Percentiles rank a stretch among this genome's conserved stretches.
Evolutionary conservation across 1,140 invertebrate species (phyloP).

Genomic region (Tetramorium parvispinum): DNA sequence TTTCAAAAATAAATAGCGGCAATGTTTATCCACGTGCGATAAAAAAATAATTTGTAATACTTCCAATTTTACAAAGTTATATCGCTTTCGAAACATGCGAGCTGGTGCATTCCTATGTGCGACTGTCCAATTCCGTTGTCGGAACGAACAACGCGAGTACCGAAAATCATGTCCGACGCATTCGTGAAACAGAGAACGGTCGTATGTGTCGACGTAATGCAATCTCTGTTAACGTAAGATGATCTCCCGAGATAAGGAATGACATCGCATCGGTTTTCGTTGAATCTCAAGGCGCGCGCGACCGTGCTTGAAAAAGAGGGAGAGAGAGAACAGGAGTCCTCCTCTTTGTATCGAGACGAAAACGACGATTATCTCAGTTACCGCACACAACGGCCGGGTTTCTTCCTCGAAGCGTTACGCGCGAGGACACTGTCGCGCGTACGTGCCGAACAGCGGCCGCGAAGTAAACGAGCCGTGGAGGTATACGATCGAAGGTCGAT

Average conservation of each 20-base stretch:
- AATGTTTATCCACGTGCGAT: not conserved
- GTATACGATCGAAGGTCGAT: slow-evolving; percentile 26
- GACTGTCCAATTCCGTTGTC: not conserved
- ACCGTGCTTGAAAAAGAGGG: not conserved
- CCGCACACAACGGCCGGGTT: not conserved
- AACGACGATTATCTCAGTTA: slow-evolving; percentile 40
- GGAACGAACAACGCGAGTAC: not conserved
- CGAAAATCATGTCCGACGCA: slow-evolving; percentile 10
- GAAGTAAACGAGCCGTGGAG: slow-evolving; percentile 33
- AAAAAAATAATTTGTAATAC: not conserved
- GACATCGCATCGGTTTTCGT: slow-evolving; percentile 45
- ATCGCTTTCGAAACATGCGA: not conserved
- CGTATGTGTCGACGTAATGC: slow-evolving; percentile 13
- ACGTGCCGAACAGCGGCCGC: slow-evolving; percentile 10
- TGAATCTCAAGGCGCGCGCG: slow-evolving; percentile 15
- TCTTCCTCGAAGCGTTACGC: slow-evolving; percentile 33
- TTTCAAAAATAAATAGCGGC: not conserved
- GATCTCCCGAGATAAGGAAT: slow-evolving; percentile 34
- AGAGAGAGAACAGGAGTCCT: not conserved
- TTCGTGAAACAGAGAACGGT: not conserved
- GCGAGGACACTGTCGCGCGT: slow-evolving; percentile 5
- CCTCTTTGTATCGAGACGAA: not conserved
- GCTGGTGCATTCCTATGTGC: not conserved
- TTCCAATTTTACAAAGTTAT: not conserved
- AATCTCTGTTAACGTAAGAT: slow-evolving; percentile 52